Percentiles rank a stretch among this genome's conserved stretches.
These are phyloP conservation scores for Bombyx huttoni DNA, from an alignment of 2,888 invertebrate species.

Conservation along the genomic window DNA sequence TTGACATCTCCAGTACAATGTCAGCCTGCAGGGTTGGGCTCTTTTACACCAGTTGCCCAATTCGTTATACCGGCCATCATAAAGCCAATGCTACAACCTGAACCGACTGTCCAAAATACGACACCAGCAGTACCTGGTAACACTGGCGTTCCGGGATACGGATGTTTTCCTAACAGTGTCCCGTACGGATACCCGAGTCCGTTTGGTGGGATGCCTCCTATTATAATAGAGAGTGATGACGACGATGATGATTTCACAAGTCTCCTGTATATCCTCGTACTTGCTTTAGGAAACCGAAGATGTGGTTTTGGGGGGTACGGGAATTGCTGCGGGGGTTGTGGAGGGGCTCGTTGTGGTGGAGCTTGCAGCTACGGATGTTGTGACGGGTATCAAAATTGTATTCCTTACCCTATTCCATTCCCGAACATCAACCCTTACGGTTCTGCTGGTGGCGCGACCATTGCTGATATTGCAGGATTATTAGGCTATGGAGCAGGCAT, in stretches of 20 bases:
- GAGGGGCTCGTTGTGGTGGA: not conserved
- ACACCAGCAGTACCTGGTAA: constrained; percentile 9
- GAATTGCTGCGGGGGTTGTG: constrained; percentile 6
- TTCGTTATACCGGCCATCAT: constrained; percentile 37
- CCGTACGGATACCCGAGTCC: constrained; percentile 5
- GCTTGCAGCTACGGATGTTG: constrained; percentile 3
- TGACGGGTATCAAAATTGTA: constrained; percentile 1
- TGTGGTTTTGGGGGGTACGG: constrained; percentile 6
- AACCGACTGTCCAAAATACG: constrained; percentile 10
- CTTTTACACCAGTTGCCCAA: constrained; percentile 14
- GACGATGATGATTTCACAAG: constrained; percentile 21
- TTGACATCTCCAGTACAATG: constrained; percentile 5
- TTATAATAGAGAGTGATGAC: constrained; percentile 19
- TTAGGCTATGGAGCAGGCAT: not conserved
- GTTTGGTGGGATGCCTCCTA: constrained; percentile 22
- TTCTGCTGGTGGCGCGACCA: not conserved
- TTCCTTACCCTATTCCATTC: constrained; percentile 13
- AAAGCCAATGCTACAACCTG: constrained; percentile 24
- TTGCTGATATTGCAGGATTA: not conserved
- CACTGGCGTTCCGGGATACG: constrained; percentile 8
- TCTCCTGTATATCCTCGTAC: constrained; percentile 32
- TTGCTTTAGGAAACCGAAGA: constrained; percentile 28
- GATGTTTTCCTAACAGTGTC: constrained; percentile 6
- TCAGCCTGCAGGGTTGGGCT: constrained; percentile 6
- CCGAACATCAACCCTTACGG: constrained; percentile 1